Evolutionary conservation across 2,797 vertebrate genomes (phyloP), one percentile per base, ranked within the genome.

Genomic region (Intellagama lesueurii): DNA sequence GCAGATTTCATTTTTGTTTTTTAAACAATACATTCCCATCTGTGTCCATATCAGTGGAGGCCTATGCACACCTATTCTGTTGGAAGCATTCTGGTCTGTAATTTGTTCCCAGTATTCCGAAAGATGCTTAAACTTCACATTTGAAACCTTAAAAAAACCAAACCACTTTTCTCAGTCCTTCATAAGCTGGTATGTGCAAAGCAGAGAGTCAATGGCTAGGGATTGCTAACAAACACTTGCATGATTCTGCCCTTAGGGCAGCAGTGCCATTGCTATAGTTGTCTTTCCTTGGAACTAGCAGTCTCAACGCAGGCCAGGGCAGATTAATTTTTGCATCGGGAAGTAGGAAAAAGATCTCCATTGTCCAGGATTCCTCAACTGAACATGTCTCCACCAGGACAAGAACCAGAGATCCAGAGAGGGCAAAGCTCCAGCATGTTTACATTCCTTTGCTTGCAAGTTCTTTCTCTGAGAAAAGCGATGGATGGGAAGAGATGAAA

Each of bases 381-480:
- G 28, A 14, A 76, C 77, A 81, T 69, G 47, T 60, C 86, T 85
- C 64, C 49, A 68, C 77, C 4, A 26, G 70, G 72, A 85, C 70
- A 78, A 90, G 88, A 89, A 90, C 76, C 88, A 81, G 90, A 84
- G 44, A 83, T 30, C 40, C 69, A 79, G 52, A 78, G 44, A 86
- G 68, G 77, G 84, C n/a, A 83, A 80, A 68, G 56, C 80, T 87
- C 35, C 83, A 72, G 49, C 47, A 32, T 91, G 87, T 91, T 91
- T 91, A 88, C 90, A 91, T 91, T 91, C 87, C 90, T 60, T 79
- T 72, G 78, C 52, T 79, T 88, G 70, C 73, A 77, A 64, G 66
- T 72, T 81, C 66, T 83, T 91, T 90, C 85, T 81, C 79, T 90
- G 73, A 69, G 60, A 77, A 86, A 82, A 76, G 60, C 64, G 49